Percentiles rank a stretch among this genome's conserved stretches.
Conservation (phyloP, 1,140 invertebrate genomes). For the Hypsibius dujardini region DNA sequence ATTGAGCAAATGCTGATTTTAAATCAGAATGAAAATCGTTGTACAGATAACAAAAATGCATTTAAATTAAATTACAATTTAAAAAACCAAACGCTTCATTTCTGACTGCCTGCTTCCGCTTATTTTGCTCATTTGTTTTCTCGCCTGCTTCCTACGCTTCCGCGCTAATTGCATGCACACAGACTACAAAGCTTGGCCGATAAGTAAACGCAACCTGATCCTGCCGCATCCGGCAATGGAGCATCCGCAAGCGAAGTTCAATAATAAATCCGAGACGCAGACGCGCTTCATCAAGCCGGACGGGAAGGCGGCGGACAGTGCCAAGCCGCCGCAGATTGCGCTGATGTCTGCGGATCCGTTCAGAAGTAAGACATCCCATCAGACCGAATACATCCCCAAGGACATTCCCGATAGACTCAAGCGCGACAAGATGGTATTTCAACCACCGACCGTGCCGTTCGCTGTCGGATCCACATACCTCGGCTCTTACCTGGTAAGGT, state of each 20-base stretch:
- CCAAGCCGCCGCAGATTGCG: neutral
- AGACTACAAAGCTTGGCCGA: conserved; percentile 1
- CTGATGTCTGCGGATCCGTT: neutral
- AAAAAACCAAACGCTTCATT: too few species aligned
- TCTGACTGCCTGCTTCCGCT: too few species aligned
- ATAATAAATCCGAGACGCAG: neutral
- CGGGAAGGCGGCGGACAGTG: conserved; percentile 9
- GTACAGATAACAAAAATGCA: too few species aligned
- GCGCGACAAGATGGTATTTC: neutral
- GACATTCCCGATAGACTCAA: neutral
- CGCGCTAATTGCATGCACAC: too few species aligned
- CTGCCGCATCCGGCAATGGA: neutral
- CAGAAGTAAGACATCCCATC: neutral
- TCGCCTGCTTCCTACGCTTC: too few species aligned
- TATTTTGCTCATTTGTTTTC: too few species aligned
- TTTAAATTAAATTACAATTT: too few species aligned
- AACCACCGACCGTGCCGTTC: neutral
- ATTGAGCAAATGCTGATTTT: too few species aligned
- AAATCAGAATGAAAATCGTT: too few species aligned
- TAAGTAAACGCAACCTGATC: neutral
- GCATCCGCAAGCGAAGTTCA: neutral
- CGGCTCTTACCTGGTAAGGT: neutral
- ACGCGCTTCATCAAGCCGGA: neutral
- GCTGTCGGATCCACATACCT: neutral
- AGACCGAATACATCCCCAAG: neutral